phyloP scores from a whole-genome alignment of 1,140 invertebrate species.

The Lethrus apterus region DNA sequence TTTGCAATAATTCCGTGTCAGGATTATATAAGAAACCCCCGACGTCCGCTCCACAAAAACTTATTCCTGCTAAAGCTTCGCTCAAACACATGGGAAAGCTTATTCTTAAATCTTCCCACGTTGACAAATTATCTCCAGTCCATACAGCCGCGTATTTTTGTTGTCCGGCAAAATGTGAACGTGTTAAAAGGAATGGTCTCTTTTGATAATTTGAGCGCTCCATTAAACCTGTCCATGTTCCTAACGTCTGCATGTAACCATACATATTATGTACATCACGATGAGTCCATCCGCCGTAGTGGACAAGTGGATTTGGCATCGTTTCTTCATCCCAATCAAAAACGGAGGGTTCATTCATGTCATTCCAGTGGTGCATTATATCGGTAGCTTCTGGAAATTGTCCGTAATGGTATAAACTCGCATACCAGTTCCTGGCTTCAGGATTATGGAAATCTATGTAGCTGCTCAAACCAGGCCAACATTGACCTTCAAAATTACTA shows the following conservation, averaged over 20 bases:
- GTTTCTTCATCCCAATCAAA: constrained; percentile 95
- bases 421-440: constrained; percentile 75
- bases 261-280: constrained; percentile 44
- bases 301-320: constrained; percentile 70
- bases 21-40: constrained; percentile 96
- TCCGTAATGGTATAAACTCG: constrained; percentile 63
- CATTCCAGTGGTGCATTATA: constrained; percentile 91
- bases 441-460: constrained; percentile 91
- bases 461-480: constrained; percentile 85
- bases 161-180: constrained; percentile 82
- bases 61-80: constrained; percentile 65
- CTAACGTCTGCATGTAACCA: constrained; percentile 59
- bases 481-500: constrained; percentile 50
- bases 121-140: constrained; percentile 93
- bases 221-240: constrained; percentile 72
- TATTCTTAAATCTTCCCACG: constrained; percentile 84
- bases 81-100: constrained; percentile 90
- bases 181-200: constrained; percentile 83
- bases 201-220: constrained; percentile 54
- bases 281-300: constrained; percentile 79
- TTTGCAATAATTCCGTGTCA: constrained; percentile 75
- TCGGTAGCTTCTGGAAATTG: constrained; percentile 77
- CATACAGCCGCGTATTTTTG: constrained; percentile 89
- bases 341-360: constrained; percentile 98
- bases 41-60: constrained; percentile 92